Evolutionary conservation across 2,888 invertebrate species (phyloP).

Genomic region (Hydroisotoma schaefferi): DNA sequence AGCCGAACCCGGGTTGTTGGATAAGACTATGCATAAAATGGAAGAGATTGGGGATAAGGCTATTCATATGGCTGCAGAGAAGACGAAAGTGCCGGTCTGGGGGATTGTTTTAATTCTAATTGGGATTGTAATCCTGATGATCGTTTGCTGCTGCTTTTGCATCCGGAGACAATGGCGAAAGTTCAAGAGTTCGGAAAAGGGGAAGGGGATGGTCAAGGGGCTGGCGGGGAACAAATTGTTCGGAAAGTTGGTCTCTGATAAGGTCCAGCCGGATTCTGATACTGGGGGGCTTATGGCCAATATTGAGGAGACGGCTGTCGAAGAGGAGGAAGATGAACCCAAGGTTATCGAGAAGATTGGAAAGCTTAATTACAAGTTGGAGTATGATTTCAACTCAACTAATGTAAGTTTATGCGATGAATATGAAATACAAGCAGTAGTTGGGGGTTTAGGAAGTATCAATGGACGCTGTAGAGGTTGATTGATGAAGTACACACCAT

Average conservation of each 20-base stretch:
- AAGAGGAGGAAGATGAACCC: constrained; percentile 35
- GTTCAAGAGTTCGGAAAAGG: constrained; percentile 41
- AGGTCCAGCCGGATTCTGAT: constrained; percentile 40
- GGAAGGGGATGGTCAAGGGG: constrained; percentile 42
- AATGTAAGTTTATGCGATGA: constrained; percentile 45
- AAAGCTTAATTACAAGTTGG: constrained; percentile 45
- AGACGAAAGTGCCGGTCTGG: constrained; percentile 46
- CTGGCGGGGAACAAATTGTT: constrained; percentile 43
- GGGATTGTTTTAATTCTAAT: constrained; percentile 44
- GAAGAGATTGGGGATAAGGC: constrained; percentile 37
- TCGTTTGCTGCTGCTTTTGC: constrained; percentile 38
- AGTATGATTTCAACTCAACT: constrained; percentile 47
- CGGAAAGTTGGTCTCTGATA: constrained; percentile 45
- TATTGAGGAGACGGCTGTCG: constrained; percentile 37
- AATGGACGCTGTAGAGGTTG: too few species aligned
- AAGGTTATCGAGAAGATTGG: constrained; percentile 44
- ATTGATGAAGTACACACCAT: too few species aligned
- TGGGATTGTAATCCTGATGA: constrained; percentile 42
- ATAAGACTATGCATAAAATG: too few species aligned
- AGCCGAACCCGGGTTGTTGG: constrained; percentile 32
- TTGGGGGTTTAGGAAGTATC: too few species aligned
- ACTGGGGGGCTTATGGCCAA: constrained; percentile 35
- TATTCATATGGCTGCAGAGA: constrained; percentile 40
- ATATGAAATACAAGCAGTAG: too few species aligned
- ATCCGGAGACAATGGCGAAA: constrained; percentile 45